A percentile compares a stretch with the other conserved stretches of the same genome.
Conservation (phyloP, 2,888 invertebrate species). For the Acanthosoma haemorrhoidale region DNA sequence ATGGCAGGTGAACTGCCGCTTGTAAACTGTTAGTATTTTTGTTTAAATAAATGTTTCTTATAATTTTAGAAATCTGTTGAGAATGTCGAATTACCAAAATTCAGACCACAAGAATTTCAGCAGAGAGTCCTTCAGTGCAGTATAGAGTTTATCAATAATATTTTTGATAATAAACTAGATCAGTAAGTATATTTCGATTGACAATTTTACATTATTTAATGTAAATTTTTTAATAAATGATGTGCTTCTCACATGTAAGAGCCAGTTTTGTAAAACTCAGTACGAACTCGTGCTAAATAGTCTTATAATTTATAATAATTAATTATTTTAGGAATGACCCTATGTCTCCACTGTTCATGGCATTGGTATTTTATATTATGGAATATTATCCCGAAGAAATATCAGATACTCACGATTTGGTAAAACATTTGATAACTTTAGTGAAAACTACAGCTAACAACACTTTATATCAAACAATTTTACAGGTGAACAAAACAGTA, state of each 20-base stretch:
- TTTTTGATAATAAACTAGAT: conserved; percentile 46
- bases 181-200: conserved; percentile 1
- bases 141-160: conserved; percentile 52
- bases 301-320: no score
- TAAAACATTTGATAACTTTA: conserved; percentile 36
- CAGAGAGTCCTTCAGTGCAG: conserved; percentile 34
- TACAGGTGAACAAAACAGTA: conserved; percentile 34
- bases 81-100: conserved; percentile 25
- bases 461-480: conserved; percentile 38
- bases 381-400: conserved; percentile 51
- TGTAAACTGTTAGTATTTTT: no score
- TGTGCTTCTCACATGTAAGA: no score
- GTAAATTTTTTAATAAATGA: no score
- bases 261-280: no score
- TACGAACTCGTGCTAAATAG: no score
- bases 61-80: conserved; percentile 28
- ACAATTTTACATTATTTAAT: background rate
- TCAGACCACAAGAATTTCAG: conserved; percentile 35
- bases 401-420: conserved; percentile 28
- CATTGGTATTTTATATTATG: conserved; percentile 67
- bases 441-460: conserved; percentile 36
- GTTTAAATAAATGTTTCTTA: no score
- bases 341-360: conserved; percentile 64
- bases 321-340: conserved; percentile 44
- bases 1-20: no score